Evolutionary conservation across 2,113 vertebrate species (phyloP).

Genomic region (Plestiodon gilberti): DNA sequence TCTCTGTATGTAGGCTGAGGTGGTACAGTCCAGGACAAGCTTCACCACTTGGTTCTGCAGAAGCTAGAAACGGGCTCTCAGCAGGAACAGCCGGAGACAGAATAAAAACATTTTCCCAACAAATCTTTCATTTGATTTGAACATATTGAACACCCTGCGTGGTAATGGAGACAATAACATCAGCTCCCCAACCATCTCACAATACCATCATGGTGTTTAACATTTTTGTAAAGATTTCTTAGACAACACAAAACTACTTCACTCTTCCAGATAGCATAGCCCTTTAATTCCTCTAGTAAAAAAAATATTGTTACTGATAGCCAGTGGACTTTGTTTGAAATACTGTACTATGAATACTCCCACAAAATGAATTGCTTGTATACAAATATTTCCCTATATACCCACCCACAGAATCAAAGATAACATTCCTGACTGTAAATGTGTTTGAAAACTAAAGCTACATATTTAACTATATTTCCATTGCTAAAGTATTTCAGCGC

Average conservation of each 20-base stretch:
- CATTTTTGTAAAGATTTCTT: neutral
- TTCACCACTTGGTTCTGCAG: neutral
- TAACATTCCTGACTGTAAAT: neutral
- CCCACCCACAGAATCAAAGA: neutral
- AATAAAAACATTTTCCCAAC: neutral
- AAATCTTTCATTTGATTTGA: neutral
- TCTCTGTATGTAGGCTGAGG: neutral
- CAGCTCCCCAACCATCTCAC: neutral
- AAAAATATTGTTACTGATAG: neutral
- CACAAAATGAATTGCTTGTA: no score
- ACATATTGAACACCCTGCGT: neutral
- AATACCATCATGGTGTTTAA: neutral
- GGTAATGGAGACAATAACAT: neutral
- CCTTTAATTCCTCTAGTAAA: neutral
- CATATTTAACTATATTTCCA: no score
- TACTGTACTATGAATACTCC: neutral
- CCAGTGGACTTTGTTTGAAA: neutral
- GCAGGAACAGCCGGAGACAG: no score
- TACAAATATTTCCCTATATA: neutral
- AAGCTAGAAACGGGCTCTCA: neutral
- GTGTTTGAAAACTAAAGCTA: no score
- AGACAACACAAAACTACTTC: neutral
- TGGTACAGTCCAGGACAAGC: neutral
- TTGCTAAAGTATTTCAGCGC: neutral
- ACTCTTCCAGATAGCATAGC: no score